These are phyloP conservation scores for Silurus glanis DNA, from an alignment of 2,113 vertebrate genomes.

Conservation along the genomic window DNA sequence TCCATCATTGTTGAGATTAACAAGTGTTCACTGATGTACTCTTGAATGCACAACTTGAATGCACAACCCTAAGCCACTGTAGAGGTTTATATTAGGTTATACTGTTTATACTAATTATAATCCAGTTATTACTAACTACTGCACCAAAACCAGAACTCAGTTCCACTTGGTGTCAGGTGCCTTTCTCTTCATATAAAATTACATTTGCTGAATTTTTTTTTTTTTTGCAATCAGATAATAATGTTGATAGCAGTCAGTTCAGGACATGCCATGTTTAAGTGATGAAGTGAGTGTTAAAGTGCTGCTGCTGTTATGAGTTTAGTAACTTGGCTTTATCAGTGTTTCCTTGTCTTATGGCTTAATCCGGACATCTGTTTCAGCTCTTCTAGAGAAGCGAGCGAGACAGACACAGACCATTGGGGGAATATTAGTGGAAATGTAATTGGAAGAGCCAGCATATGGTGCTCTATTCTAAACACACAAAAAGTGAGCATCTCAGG, in stretches of 20 bases:
- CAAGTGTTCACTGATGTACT: too few species aligned
- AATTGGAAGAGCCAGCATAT: slow-evolving; percentile 15
- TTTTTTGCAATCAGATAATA: not conserved
- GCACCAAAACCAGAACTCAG: not conserved
- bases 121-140: not conserved
- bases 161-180: not conserved
- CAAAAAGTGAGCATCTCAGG: slow-evolving; percentile 48
- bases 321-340: not conserved
- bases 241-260: not conserved
- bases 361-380: slow-evolving; percentile 22
- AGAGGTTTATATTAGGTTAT: too few species aligned
- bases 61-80: too few species aligned
- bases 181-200: not conserved
- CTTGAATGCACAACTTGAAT: too few species aligned
- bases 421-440: slow-evolving; percentile 11
- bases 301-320: not conserved
- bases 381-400: not conserved
- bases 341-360: not conserved
- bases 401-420: not conserved
- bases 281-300: not conserved
- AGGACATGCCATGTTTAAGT: not conserved
- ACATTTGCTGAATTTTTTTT: not conserved
- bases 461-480: slow-evolving; percentile 16
- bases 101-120: too few species aligned
- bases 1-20: too few species aligned